Evolutionary conservation across 1,140 invertebrate genomes (phyloP), one percentile per base, ranked within the genome.

Genomic region (Eumaeus atala): DNA sequence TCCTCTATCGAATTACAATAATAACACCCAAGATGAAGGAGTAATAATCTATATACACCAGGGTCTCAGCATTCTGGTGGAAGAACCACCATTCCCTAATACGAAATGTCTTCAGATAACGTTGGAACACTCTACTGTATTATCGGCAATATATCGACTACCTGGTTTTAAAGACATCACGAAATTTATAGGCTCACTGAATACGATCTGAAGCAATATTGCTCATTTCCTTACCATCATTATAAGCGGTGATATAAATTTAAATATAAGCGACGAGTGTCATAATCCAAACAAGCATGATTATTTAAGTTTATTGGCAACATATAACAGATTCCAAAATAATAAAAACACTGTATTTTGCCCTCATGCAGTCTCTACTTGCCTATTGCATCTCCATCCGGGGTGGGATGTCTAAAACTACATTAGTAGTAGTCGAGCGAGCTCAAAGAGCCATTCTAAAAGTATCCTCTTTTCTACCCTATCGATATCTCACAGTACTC

Each of bases 21-120:
- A 61, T 34, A 17, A 11, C 5, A 62, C 58, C 9, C 61, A 67
- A 58, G 61, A 62, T 34, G 56, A 59, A 47, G 64, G 64, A n/a
- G n/a, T n/a, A n/a, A n/a, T n/a, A n/a, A n/a, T 10, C 48, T 63
- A 9, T 48, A 11, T 58, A 1, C 50, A 56, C 21, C 40, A 63
- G 11, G 12, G 3, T 4, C 36, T 10, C n/a, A 9, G n/a, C 21
- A 6, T 61, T 14, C 16, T 4, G 14, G 10, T 54, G 59, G 9
- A 38, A 28, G 9, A 59, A 61, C 21, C 56, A 55, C 21, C 21
- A 28, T 28, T 28, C 21, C 21, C n/a, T n/a, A 2, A 6, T 6
- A 28, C 21, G 2, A 28, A 28, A 2, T 28, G 21, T 38, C 40
- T 64, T 1, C 11, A 57, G 1, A 14, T 53, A 16, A 48, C 49